Conservation (phyloP, 2,113 vertebrate species). For the Rhodinocichla rosea region DNA sequence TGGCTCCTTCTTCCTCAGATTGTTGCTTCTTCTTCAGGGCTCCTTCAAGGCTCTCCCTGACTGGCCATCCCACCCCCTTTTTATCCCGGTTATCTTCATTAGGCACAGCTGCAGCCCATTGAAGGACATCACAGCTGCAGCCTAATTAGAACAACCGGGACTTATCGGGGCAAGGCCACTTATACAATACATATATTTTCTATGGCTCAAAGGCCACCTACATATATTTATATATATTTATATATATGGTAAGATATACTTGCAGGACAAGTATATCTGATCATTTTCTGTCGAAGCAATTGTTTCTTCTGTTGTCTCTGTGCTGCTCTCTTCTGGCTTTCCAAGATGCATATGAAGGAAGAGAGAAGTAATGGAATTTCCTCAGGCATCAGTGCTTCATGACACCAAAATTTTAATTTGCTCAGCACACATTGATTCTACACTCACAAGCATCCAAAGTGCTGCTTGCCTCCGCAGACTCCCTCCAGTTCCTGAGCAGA, state of each 20-base stretch:
- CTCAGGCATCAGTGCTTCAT: not conserved
- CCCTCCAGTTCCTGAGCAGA: not conserved
- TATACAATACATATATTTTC: too few relatives aligned
- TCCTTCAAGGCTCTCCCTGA: too few relatives aligned
- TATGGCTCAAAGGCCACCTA: too few relatives aligned
- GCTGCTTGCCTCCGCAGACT: not conserved
- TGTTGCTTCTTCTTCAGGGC: too few relatives aligned
- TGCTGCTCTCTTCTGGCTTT: not conserved
- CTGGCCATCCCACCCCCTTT: too few relatives aligned
- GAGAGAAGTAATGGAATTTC: not conserved
- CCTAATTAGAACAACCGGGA: too few relatives aligned
- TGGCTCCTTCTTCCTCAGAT: too few relatives aligned
- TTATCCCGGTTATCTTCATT: too few relatives aligned
- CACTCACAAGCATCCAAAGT: not conserved
- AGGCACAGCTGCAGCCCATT: too few relatives aligned
- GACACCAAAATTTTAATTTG: not conserved
- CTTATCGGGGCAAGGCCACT: too few relatives aligned
- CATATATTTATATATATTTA: not conserved
- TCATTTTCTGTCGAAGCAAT: not conserved
- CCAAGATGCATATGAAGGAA: not conserved
- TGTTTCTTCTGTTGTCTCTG: not conserved
- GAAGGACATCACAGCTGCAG: too few relatives aligned
- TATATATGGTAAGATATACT: not conserved
- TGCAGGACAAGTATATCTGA: not conserved
- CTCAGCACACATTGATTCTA: not conserved